Conservation (phyloP, 2,113 vertebrate species). For the Mus spicilegus region DNA sequence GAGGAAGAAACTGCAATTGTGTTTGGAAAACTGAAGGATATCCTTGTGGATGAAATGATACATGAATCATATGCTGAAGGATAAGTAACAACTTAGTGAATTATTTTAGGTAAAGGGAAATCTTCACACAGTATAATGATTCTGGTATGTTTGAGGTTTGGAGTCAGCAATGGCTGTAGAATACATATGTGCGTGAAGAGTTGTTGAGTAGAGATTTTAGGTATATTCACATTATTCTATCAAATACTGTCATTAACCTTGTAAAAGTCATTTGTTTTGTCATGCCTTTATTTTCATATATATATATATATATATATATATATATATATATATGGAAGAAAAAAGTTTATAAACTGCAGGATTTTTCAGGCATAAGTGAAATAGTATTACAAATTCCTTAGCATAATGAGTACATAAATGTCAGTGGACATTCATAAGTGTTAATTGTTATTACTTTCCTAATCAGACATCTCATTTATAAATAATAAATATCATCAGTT, state of each 20-base stretch:
- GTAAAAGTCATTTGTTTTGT: not conserved
- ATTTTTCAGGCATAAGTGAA: constrained; percentile 11
- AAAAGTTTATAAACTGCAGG: not conserved
- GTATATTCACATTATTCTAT: not conserved
- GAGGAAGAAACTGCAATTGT: not conserved
- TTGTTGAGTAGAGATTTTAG: not conserved
- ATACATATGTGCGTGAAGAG: not conserved
- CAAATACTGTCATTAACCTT: not conserved
- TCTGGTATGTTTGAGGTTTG: no score
- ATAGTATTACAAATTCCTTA: not conserved
- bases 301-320: not conserved
- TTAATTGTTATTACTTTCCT: constrained; percentile 16
- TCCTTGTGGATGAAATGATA: not conserved
- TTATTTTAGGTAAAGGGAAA: not conserved
- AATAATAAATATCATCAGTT: not conserved
- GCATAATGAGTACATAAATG: not conserved
- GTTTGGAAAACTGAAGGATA: not conserved
- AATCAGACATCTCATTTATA: constrained; percentile 25
- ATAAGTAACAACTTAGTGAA: not conserved
- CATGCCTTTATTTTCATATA: constrained; percentile 30
- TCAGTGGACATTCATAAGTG: not conserved
- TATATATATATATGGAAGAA: not conserved
- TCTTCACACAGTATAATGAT: not conserved
- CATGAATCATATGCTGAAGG: not conserved
- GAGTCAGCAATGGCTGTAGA: no score